Evolutionary conservation across 2,888 invertebrate genomes (phyloP).

Genomic region (Elegia similella): DNA sequence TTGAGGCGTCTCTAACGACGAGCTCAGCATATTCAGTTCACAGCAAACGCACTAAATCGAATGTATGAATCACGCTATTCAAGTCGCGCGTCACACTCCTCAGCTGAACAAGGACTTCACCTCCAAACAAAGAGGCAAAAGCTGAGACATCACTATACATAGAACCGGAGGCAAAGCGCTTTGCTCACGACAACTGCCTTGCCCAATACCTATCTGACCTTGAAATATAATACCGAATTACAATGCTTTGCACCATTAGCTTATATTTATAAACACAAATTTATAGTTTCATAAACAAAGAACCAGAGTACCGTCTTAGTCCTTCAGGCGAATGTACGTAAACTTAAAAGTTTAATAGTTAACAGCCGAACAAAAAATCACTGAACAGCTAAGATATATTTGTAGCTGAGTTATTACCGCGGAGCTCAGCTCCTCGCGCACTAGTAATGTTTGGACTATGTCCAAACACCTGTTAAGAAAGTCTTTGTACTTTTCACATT

Average conservation of each 20-base stretch:
- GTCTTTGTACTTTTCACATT: conserved; percentile 44
- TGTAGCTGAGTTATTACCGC: conserved; percentile 44
- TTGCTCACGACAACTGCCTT: conserved; percentile 31
- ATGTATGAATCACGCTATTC: too few relatives aligned
- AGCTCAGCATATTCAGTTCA: too few relatives aligned
- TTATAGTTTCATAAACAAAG: conserved; percentile 51
- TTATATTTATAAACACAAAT: conserved; percentile 49
- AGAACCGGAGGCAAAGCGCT: conserved; percentile 30
- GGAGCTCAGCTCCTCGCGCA: conserved; percentile 46
- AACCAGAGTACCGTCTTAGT: conserved; percentile 33
- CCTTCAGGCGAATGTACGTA: conserved; percentile 40
- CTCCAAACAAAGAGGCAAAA: background rate
- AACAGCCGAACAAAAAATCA: conserved; percentile 48
- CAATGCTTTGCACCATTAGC: conserved; percentile 64
- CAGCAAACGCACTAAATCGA: too few relatives aligned
- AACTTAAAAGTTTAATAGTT: conserved; percentile 40
- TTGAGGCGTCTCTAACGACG: too few relatives aligned
- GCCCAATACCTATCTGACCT: conserved; percentile 35
- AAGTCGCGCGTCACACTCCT: too few relatives aligned
- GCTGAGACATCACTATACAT: conserved; percentile 1
- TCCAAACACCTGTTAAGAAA: conserved; percentile 22
- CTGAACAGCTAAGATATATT: conserved; percentile 29
- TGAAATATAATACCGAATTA: conserved; percentile 44
- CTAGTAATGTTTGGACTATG: conserved; percentile 51
- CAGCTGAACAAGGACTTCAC: too few relatives aligned